Percentiles rank a stretch among this genome's conserved stretches.
phyloP scores from a whole-genome alignment of 1,140 invertebrate genomes.

The Cardiocondyla obscurior region DNA sequence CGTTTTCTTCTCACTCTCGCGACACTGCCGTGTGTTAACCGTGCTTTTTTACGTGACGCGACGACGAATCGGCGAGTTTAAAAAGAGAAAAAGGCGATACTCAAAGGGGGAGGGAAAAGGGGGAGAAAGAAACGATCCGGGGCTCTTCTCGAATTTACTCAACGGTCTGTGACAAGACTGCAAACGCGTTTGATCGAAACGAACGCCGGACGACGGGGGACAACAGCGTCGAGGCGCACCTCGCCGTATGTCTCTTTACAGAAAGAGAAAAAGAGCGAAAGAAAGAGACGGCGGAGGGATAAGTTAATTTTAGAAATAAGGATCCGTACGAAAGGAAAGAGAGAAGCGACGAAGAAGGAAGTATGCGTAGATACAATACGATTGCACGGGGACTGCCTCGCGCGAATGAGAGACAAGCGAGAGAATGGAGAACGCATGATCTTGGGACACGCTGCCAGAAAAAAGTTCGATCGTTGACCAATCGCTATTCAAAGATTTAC shows the following conservation, averaged over 20 bases:
- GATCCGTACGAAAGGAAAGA: conserved; percentile 9
- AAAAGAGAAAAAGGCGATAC: neutral
- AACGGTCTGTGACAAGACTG: conserved; percentile 21
- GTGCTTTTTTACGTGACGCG: conserved; percentile 45
- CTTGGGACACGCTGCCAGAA: conserved; percentile 70
- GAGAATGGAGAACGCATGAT: conserved; percentile 50
- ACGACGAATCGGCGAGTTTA: neutral
- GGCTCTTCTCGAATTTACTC: conserved; percentile 22
- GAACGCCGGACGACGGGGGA: conserved; percentile 15
- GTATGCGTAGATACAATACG: neutral
- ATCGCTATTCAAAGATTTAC: conserved; percentile 48
- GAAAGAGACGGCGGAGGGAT: neutral
- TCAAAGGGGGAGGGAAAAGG: neutral
- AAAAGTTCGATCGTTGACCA: conserved; percentile 50
- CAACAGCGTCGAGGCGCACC: neutral
- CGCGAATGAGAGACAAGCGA: neutral
- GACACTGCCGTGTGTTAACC: conserved; percentile 37
- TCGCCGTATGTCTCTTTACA: conserved; percentile 7
- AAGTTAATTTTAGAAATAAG: conserved; percentile 38
- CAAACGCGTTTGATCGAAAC: conserved; percentile 33
- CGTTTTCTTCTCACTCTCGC: conserved; percentile 48
- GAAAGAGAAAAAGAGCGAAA: conserved; percentile 43
- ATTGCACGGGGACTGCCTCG: neutral
- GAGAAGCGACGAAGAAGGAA: conserved; percentile 5
- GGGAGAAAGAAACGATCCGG: conserved; percentile 37